Evolutionary conservation across 2,113 vertebrate species (phyloP).

Genomic region (Columbina picui): DNA sequence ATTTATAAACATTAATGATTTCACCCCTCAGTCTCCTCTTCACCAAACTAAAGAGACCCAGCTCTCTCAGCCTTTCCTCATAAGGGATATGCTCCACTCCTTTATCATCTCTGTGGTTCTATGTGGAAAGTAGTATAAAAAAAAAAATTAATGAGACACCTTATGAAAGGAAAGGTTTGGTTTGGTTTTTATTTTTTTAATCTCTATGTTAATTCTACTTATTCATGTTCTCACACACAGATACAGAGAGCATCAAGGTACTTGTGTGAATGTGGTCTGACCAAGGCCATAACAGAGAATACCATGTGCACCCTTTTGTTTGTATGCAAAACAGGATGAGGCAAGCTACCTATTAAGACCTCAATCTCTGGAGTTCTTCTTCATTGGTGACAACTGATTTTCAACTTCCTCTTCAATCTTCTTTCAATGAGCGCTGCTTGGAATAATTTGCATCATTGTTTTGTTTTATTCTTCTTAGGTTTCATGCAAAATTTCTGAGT

Average conservation of each 20-base stretch:
- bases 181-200: background rate
- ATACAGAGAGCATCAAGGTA: background rate
- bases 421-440: background rate
- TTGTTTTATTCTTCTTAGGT: background rate
- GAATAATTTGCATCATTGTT: background rate
- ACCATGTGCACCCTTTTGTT: background rate
- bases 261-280: background rate
- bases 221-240: background rate
- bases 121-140: background rate
- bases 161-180: background rate
- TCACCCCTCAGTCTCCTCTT: too few relatives aligned
- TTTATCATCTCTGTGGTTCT: too few relatives aligned
- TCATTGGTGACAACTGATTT: background rate
- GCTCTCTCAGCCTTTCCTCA: too few relatives aligned
- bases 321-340: background rate
- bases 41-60: too few relatives aligned
- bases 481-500: background rate
- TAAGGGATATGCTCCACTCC: too few relatives aligned
- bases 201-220: background rate
- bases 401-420: background rate
- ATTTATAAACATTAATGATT: too few relatives aligned
- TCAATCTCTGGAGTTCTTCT: background rate
- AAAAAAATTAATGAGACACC: background rate
- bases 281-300: background rate
- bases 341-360: background rate